Evolutionary conservation across 2,113 vertebrate species (phyloP), one percentile per base, ranked within the genome.

Genomic region (Serinus canaria): DNA sequence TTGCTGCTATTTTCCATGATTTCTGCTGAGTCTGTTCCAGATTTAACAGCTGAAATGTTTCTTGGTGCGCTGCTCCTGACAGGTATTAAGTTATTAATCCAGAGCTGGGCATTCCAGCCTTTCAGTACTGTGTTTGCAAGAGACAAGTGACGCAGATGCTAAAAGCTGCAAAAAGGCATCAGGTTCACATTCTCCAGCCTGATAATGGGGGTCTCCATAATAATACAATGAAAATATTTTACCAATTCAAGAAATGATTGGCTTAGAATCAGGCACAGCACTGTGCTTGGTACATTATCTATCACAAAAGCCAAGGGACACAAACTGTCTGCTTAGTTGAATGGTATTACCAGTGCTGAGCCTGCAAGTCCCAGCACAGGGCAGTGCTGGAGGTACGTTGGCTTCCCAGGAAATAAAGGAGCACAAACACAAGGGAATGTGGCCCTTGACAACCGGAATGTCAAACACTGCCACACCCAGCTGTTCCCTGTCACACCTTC

Each of bases 41-140:
- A 83, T 79, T 66, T 70, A 90, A 75, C 75, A 95, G 89, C 75
- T 92, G 68, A 75, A 88, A 47, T 31, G 33, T 55, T 70, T 76
- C 78, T 43, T 37, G 37, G 31, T 79, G 47, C 8, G 1, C 43
- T 62, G 83, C 62, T 85, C 63, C 81, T 87, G 91, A 69, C 63
- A 92, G 59, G 46, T 70, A 76, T 75, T 64, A 79, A 63, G 35
- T 80, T 91, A 94, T 69, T 86, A 87, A 92, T 89, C 76, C 87
- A 49, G 62, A 92, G 79, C 31, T 58, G 75, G 74, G 77, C 56
- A 19, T 68, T 83, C 41, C 58, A 78, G 47, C 53, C 63, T 92
- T 66, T 27, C 55, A 89, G 58, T 28, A 66, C 70, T 24, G 21
- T 41, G 37, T 70, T 96, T 83, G 87, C 53, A 68, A 88, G 75